Conservation (phyloP, 2,797 vertebrate species). For the Rhynchonycteris naso region DNA sequence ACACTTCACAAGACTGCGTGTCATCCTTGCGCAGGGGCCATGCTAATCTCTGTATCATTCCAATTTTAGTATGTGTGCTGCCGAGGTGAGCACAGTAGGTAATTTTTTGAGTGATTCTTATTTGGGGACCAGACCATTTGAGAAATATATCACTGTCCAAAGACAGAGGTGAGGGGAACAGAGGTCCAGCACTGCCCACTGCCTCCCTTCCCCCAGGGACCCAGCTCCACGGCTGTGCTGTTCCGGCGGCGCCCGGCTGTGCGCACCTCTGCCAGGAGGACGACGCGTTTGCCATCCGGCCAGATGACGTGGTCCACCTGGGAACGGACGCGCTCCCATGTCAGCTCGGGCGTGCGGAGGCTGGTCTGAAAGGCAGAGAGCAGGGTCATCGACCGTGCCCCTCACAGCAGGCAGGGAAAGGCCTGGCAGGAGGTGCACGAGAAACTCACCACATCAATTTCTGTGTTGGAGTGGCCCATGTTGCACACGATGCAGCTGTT, state of each 20-base stretch:
- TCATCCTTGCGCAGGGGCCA: too few species aligned
- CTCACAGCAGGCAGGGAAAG: fast-evolving
- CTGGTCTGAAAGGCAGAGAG: constrained; percentile 90
- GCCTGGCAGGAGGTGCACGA: background rate
- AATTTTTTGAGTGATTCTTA: background rate
- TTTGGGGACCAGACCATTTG: background rate
- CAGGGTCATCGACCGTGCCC: background rate
- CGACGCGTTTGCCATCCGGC: constrained; percentile 97
- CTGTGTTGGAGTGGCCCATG: constrained; percentile 99
- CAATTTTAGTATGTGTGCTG: too few species aligned
- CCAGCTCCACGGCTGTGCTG: too few species aligned
- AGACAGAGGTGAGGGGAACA: background rate
- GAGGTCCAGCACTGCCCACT: background rate
- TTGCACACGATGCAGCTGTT: constrained; percentile 99
- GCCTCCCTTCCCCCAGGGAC: background rate
- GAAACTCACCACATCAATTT: constrained; percentile 95
- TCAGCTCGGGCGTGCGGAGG: constrained; percentile 96
- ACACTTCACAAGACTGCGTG: too few species aligned
- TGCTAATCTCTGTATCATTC: too few species aligned
- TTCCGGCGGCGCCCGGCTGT: fast-evolving
- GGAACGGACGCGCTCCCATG: constrained; percentile 98
- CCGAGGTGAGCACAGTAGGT: background rate
- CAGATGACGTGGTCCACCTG: constrained; percentile 99
- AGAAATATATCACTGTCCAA: background rate
- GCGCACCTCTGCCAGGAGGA: constrained; percentile 96